Base-by-base conservation (phyloP, 2,113 vertebrate genomes). In the Desmodus rotundus region DNA sequence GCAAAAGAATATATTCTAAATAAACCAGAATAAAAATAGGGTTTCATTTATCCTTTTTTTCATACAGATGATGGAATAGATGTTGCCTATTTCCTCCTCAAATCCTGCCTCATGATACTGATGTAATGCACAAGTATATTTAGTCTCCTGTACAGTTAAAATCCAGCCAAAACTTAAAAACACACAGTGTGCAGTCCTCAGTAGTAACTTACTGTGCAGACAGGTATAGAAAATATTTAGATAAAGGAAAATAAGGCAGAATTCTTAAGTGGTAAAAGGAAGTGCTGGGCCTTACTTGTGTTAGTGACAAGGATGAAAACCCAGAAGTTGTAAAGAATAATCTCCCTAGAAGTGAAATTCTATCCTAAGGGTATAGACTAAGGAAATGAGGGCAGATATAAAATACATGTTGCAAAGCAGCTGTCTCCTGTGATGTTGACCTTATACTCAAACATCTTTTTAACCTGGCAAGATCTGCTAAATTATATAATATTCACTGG, bases 401-500 rank as follows among this genome's bases (percentile, higher is more conserved):
- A 93, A 56, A 31, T 47, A 15, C 45, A 94, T 56, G 63, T 58
- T 70, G 68, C 22, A 83, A 77, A 88, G 90, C 22, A 92, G 52
- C 13, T 61, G 5, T 65, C 52, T 72, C 19, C 36, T 86, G 12
- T 11, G 36, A 63, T 81, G n/a, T 9, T 47, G 26, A 81, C 16
- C 33, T 92, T 83, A 63, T 28, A 92, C 3, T 56, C 47, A 90
- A 65, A 76, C 10, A 67, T 43, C 19, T 86, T 63, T 95, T 65
- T 45, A 85, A 88, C n/a, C 45, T 93, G 54, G 89, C 33, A 93
- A 94, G 36, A 85, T 28, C 43, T 86, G 26, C 47, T 95, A 20
- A 63, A 88, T 74, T 89, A 89, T 74, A 50, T 73, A 90, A 82
- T 33, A 92, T 78, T 96, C 77, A 92, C 88, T 54, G 95, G n/a